A percentile compares a stretch with the other conserved stretches of the same genome.
Evolutionary conservation across 2,888 invertebrate species (phyloP).

Genomic region (Platycnemis pennipes): DNA sequence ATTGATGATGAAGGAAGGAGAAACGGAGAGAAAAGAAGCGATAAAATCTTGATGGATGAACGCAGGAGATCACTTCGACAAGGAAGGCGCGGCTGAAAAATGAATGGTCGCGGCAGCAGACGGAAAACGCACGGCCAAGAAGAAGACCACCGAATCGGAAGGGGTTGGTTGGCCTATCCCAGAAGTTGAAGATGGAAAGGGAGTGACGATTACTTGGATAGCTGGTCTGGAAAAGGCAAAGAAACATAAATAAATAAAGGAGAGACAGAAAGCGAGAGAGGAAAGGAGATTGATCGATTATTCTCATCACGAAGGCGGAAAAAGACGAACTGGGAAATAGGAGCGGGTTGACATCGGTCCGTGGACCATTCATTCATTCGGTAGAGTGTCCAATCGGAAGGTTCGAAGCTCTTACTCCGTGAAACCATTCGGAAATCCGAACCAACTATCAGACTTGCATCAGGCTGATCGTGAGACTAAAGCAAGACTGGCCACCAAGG

Average conservation of each 20-base stretch:
- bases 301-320: neutral
- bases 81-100: neutral
- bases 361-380: neutral
- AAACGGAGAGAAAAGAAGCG: neutral
- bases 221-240: neutral
- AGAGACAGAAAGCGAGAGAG: neutral
- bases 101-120: neutral
- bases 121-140: neutral
- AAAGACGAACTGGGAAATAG: neutral
- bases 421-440: neutral
- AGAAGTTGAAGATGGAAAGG: neutral
- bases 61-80: neutral
- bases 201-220: neutral
- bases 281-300: neutral
- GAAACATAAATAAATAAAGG: neutral
- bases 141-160: neutral
- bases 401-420: neutral
- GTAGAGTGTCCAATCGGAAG: neutral
- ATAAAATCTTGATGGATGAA: neutral
- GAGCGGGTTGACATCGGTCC: neutral
- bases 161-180: neutral
- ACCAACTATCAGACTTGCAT: too few relatives aligned
- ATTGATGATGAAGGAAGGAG: neutral
- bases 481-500: too few relatives aligned
- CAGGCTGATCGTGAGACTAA: too few relatives aligned